These are phyloP conservation scores for Trissolcus japonicus DNA, from an alignment of 2,888 invertebrate genomes.

Conservation along the genomic window DNA sequence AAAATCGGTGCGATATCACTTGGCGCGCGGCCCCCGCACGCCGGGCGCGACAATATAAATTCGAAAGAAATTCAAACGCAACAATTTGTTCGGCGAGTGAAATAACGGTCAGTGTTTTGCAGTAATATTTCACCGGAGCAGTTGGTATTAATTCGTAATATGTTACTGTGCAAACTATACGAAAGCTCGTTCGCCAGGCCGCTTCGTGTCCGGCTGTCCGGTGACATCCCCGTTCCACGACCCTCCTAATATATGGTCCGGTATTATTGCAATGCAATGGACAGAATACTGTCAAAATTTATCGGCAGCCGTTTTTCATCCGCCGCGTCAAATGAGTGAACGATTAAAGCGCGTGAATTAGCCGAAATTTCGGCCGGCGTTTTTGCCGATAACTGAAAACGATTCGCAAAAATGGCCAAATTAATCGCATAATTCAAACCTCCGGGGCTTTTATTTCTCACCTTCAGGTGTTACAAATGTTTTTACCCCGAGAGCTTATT, in stretches of 20 bases:
- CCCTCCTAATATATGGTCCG: conserved; percentile 75
- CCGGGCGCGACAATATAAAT: conserved; percentile 64
- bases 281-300: conserved; percentile 77
- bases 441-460: conserved; percentile 21
- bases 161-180: conserved; percentile 75
- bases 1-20: conserved; percentile 50
- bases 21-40: conserved; percentile 27
- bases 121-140: conserved; percentile 77
- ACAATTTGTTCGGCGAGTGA: conserved; percentile 70
- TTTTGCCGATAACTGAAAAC: conserved; percentile 39
- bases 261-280: conserved; percentile 77
- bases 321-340: conserved; percentile 74
- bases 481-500: conserved; percentile 15
- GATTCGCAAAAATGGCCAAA: conserved; percentile 43
- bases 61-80: conserved; percentile 69
- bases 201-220: conserved; percentile 60
- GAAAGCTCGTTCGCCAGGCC: conserved; percentile 54
- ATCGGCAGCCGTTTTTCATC: conserved; percentile 76
- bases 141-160: conserved; percentile 77
- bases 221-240: conserved; percentile 61
- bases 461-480: conserved; percentile 32
- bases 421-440: conserved; percentile 49
- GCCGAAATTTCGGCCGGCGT: conserved; percentile 65
- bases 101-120: conserved; percentile 76
- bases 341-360: conserved; percentile 75